These are phyloP conservation scores for Hylaeus anthracinus DNA, from an alignment of 1,140 invertebrate genomes.

Conservation along the genomic window DNA sequence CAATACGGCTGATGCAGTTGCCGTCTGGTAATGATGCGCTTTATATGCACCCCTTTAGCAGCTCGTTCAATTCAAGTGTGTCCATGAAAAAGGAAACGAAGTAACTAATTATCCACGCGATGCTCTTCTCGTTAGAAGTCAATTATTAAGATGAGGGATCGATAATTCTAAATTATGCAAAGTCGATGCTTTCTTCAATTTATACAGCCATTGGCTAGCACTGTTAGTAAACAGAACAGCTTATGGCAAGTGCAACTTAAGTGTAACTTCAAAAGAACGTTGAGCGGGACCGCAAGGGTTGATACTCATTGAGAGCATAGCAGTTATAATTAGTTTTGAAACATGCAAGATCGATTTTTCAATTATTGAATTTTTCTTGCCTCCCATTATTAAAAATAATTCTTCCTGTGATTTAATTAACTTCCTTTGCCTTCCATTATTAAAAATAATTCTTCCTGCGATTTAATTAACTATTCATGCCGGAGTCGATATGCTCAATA, in stretches of 20 bases:
- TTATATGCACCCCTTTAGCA: slow-evolving; percentile 13
- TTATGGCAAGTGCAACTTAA: background rate
- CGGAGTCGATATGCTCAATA: background rate
- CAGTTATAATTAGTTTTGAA: slow-evolving; percentile 11
- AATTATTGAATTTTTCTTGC: no score
- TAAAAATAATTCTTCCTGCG: background rate
- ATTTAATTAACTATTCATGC: background rate
- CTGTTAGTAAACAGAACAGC: slow-evolving; percentile 2
- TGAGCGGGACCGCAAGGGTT: background rate
- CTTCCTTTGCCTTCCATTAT: no score
- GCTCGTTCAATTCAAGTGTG: slow-evolving; percentile 9
- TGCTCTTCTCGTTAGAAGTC: slow-evolving; percentile 1
- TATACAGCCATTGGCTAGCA: background rate
- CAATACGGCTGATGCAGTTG: background rate
- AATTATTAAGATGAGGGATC: background rate
- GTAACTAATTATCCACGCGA: background rate
- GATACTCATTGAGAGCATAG: background rate
- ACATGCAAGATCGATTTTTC: background rate
- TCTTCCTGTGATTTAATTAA: no score
- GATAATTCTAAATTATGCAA: background rate
- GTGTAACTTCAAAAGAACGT: background rate
- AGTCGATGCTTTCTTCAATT: background rate
- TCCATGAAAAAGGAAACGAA: background rate
- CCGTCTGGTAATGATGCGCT: slow-evolving; percentile 3
- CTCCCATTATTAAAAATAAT: no score